Percentiles rank a stretch among this genome's conserved stretches.
Conservation (phyloP, 1,140 invertebrate genomes). For the Eueides isabella region DNA sequence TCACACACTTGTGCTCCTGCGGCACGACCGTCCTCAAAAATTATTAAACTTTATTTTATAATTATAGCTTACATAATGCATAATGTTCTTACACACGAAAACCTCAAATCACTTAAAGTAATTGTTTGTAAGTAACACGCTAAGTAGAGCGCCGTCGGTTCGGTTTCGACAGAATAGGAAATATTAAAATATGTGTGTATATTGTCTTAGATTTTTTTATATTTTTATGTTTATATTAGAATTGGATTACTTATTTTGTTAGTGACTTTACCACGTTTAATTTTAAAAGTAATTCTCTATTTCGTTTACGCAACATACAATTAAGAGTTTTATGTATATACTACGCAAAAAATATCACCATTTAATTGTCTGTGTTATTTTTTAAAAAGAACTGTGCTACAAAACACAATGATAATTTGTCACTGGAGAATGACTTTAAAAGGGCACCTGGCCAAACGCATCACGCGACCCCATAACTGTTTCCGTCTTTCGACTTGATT, state of each 20-base stretch:
- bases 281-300: too few relatives aligned
- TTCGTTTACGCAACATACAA: too few relatives aligned
- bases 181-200: not conserved
- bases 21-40: too few relatives aligned
- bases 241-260: too few relatives aligned
- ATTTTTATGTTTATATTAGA: too few relatives aligned
- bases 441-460: conserved; percentile 57
- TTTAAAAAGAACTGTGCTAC: conserved; percentile 26
- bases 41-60: not conserved
- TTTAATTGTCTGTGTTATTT: conserved; percentile 50
- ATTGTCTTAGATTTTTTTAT: not conserved
- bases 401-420: conserved; percentile 74
- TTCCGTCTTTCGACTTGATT: conserved; percentile 55
- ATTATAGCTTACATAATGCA: not conserved
- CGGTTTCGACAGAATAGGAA: not conserved
- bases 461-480: conserved; percentile 63
- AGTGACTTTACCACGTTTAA: too few relatives aligned
- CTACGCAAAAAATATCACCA: conserved; percentile 45
- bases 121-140: conserved; percentile 72
- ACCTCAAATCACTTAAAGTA: conserved; percentile 33
- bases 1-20: too few relatives aligned
- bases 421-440: conserved; percentile 56
- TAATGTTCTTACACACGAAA: not conserved
- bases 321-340: too few relatives aligned
- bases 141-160: conserved; percentile 53